Evolutionary conservation across 2,888 invertebrate species (phyloP).

Genomic region (Lithosia quadra): DNA sequence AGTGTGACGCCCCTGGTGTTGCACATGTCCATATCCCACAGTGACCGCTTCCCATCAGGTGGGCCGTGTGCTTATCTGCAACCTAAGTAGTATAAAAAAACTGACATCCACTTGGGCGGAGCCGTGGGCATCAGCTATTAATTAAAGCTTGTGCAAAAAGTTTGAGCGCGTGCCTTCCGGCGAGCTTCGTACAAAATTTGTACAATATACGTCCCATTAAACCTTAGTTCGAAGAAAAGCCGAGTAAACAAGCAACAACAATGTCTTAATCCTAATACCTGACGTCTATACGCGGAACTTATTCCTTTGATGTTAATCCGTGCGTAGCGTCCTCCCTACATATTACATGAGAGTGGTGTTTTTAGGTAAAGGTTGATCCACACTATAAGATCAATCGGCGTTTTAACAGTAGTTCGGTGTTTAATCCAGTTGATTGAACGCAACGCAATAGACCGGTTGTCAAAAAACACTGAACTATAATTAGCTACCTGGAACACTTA

Average conservation of each 20-base stretch:
- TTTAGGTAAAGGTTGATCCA: neutral
- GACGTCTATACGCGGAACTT: conserved; percentile 7
- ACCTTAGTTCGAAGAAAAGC: neutral
- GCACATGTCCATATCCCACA: no score
- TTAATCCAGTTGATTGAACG: no score
- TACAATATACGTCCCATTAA: neutral
- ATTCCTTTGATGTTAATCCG: conserved; percentile 26
- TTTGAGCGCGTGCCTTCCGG: neutral
- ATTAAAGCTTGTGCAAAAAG: neutral
- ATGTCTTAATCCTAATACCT: conserved; percentile 14
- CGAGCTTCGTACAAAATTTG: neutral
- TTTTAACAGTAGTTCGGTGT: no score
- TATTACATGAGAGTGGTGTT: conserved; percentile 40
- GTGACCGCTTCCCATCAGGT: no score
- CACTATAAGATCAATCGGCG: neutral
- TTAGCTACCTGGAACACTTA: no score
- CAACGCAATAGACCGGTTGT: no score
- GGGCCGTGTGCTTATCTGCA: no score
- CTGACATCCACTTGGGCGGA: no score
- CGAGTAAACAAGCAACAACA: conserved; percentile 5
- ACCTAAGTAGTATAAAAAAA: no score
- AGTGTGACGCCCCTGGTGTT: no score
- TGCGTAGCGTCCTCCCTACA: conserved; percentile 23
- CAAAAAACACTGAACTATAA: no score
- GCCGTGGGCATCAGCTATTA: no score